Conservation (phyloP, 2,113 vertebrate genomes). For the Phaethornis superciliosus region DNA sequence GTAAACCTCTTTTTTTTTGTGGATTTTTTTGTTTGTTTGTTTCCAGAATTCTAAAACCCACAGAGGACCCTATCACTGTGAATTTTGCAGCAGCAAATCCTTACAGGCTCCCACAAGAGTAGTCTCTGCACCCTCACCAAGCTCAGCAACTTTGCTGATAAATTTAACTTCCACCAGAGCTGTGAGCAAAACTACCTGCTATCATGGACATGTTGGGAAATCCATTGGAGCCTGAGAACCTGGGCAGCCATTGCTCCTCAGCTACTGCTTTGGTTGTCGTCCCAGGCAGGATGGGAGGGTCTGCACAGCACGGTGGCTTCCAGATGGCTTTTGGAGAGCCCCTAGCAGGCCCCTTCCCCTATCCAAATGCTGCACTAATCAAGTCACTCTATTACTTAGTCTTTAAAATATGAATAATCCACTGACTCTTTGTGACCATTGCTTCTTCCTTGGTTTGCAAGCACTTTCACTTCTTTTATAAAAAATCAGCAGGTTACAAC, state of each 20-base stretch:
- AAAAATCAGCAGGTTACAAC: neutral
- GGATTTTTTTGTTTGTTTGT: neutral
- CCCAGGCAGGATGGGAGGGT: too few relatives aligned
- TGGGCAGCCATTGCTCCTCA: neutral
- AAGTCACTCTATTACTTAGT: neutral
- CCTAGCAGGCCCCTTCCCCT: neutral
- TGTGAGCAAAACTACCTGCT: neutral
- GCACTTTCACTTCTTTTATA: neutral
- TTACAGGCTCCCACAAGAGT: neutral
- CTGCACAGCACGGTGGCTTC: neutral
- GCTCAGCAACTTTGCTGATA: neutral
- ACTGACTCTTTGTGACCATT: neutral
- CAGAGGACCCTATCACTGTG: neutral
- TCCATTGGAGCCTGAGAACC: neutral
- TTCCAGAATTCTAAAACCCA: neutral
- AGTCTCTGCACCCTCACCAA: neutral
- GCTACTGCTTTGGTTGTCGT: neutral
- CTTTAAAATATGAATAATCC: slow-evolving; percentile 1
- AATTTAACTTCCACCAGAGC: neutral
- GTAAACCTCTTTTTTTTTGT: neutral
- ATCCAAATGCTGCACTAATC: neutral
- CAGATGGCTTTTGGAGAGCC: neutral
- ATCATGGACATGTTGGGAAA: neutral
- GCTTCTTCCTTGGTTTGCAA: neutral
- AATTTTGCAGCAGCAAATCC: neutral